A percentile compares a stretch with the other conserved stretches of the same genome.
Conservation (phyloP, 2,113 vertebrate species). For the Heterotilapia buettikoferi region DNA sequence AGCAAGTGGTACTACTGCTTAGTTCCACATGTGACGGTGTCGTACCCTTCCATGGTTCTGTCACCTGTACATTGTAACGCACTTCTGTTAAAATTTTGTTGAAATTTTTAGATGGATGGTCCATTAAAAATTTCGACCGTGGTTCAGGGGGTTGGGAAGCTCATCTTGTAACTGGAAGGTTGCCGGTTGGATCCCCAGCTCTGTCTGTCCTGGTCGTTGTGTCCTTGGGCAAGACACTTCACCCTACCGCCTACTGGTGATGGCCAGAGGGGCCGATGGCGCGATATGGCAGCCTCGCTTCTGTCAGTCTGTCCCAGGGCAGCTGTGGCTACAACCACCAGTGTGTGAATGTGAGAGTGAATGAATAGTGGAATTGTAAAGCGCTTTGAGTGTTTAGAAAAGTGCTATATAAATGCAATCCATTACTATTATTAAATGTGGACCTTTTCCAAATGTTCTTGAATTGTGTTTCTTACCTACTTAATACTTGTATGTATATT, state of each 20-base stretch:
- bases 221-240: neutral
- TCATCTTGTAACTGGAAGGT: accelerated
- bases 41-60: accelerated
- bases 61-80: neutral
- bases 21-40: neutral
- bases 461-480: neutral
- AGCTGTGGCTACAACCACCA: neutral
- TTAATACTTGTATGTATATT: neutral
- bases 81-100: neutral
- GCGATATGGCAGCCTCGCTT: accelerated
- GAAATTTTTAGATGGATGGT: neutral
- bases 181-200: accelerated
- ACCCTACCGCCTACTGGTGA: accelerated
- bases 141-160: neutral
- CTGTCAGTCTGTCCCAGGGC: neutral
- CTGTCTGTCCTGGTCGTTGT: accelerated
- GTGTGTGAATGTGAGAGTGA: neutral
- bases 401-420: accelerated
- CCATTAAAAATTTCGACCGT: accelerated
- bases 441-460: neutral
- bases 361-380: neutral
- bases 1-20: neutral
- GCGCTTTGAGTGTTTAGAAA: neutral
- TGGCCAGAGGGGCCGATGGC: neutral
- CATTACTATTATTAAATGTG: neutral